These are phyloP conservation scores for Heliconius hewitsoni DNA, from an alignment of 1,140 invertebrate species.

Conservation along the genomic window DNA sequence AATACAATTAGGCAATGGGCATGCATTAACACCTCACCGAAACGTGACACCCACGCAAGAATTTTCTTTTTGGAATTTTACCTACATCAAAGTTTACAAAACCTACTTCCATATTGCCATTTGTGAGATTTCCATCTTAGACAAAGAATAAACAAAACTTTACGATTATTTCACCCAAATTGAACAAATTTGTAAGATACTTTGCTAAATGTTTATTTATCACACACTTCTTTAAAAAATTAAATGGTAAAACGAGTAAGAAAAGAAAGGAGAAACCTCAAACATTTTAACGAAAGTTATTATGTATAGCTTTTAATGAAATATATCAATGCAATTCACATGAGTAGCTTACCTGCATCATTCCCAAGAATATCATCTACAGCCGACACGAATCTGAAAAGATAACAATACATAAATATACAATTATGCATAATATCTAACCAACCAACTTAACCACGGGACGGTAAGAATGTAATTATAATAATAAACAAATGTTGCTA, in stretches of 20 bases:
- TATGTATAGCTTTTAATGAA: background rate
- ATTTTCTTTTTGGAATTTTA: constrained; percentile 55
- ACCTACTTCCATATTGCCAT: constrained; percentile 41
- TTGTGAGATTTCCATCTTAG: constrained; percentile 14
- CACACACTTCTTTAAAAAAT: background rate
- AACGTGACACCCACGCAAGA: constrained; percentile 63
- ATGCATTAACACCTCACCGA: constrained; percentile 74
- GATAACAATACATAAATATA: constrained; percentile 17
- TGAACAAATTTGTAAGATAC: constrained; percentile 11
- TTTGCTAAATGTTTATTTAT: constrained; percentile 8
- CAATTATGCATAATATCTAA: background rate
- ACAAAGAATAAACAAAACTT: constrained; percentile 1
- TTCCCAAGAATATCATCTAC: constrained; percentile 63
- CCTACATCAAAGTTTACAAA: constrained; percentile 59
- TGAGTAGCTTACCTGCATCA: constrained; percentile 58
- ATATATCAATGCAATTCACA: background rate
- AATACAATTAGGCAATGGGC: constrained; percentile 78
- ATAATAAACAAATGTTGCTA: constrained; percentile 13
- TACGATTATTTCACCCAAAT: constrained; percentile 4
- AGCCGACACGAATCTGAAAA: constrained; percentile 68
- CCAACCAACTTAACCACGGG: background rate
- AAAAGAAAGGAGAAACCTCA: background rate
- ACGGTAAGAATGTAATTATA: constrained; percentile 23
- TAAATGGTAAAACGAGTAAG: background rate
- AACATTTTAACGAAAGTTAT: background rate